A percentile compares a stretch with the other conserved stretches of the same genome.
phyloP scores from a whole-genome alignment of 2,888 invertebrate genomes.

The Hirudinaria manillensis region DNA sequence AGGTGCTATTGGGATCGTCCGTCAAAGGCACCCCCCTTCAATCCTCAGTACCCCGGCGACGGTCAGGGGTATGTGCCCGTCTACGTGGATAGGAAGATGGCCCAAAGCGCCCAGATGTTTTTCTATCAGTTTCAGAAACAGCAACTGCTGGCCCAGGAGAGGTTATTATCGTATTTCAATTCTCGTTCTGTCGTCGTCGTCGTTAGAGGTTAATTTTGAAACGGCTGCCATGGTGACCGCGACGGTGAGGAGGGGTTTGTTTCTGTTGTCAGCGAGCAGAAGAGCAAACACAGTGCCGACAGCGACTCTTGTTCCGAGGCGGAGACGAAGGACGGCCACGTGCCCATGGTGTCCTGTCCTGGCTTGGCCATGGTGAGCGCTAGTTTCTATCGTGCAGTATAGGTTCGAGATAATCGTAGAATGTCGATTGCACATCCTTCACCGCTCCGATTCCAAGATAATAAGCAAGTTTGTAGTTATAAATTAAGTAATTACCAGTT shows the following conservation, averaged over 20 bases:
- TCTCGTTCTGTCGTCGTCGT: not conserved
- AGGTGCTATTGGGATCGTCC: not conserved
- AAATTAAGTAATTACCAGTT: too few species aligned
- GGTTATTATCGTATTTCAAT: not conserved
- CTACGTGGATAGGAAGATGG: constrained; percentile 25
- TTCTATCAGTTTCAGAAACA: constrained; percentile 32
- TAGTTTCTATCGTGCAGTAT: not conserved
- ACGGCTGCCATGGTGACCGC: not conserved
- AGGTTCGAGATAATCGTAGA: not conserved
- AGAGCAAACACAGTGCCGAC: constrained; percentile 10
- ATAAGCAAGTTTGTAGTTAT: too few species aligned
- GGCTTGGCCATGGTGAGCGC: constrained; percentile 21
- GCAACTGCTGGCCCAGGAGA: constrained; percentile 23
- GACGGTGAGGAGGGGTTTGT: not conserved
- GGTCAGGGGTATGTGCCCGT: constrained; percentile 21
- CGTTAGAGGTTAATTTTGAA: not conserved
- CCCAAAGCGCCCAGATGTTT: constrained; percentile 30
- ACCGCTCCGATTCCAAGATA: too few species aligned
- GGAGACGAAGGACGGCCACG: constrained; percentile 12
- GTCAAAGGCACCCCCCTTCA: not conserved
- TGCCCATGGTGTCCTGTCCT: constrained; percentile 24
- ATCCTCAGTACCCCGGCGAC: not conserved
- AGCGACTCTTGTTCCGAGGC: constrained; percentile 17
- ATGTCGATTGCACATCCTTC: too few species aligned
- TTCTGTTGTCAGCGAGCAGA: constrained; percentile 3